These are phyloP conservation scores for Spinibarbus caldwelli DNA, from an alignment of 2,797 vertebrate genomes.

Conservation along the genomic window DNA sequence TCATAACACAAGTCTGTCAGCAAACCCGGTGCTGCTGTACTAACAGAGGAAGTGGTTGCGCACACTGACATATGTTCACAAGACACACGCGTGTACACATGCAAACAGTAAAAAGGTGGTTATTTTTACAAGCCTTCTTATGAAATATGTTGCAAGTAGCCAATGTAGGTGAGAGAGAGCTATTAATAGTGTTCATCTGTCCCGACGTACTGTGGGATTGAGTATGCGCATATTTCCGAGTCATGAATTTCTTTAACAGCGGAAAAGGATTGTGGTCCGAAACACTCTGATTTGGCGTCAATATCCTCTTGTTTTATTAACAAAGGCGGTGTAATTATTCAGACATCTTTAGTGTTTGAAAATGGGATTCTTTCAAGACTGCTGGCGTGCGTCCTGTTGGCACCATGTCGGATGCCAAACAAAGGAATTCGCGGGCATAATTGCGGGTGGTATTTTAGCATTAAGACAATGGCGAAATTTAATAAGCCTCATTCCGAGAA, in stretches of 20 bases:
- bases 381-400: constrained; percentile 75
- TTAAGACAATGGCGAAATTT: constrained; percentile 72
- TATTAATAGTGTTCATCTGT: constrained; percentile 37
- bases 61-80: constrained; percentile 45
- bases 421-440: constrained; percentile 67
- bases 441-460: constrained; percentile 62
- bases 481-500: constrained; percentile 73
- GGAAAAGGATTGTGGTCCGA: constrained; percentile 49
- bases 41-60: constrained; percentile 71
- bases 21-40: constrained; percentile 63
- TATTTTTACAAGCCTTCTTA: constrained; percentile 48
- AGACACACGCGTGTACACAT: constrained; percentile 7
- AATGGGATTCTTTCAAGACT: constrained; percentile 72
- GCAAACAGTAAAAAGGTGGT: constrained; percentile 29
- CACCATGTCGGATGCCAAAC: constrained; percentile 65
- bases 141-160: constrained; percentile 48
- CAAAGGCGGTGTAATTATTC: constrained; percentile 75
- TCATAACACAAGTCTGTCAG: constrained; percentile 62
- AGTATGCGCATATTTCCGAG: constrained; percentile 52
- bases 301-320: constrained; percentile 49
- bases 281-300: constrained; percentile 31
- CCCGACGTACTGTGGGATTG: constrained; percentile 37
- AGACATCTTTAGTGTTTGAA: constrained; percentile 72
- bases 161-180: constrained; percentile 43
- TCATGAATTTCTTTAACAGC: constrained; percentile 60